A percentile compares a stretch with the other conserved stretches of the same genome.
These are phyloP conservation scores for Cephus sareptanus DNA, from an alignment of 2,888 invertebrate genomes.

Conservation along the genomic window DNA sequence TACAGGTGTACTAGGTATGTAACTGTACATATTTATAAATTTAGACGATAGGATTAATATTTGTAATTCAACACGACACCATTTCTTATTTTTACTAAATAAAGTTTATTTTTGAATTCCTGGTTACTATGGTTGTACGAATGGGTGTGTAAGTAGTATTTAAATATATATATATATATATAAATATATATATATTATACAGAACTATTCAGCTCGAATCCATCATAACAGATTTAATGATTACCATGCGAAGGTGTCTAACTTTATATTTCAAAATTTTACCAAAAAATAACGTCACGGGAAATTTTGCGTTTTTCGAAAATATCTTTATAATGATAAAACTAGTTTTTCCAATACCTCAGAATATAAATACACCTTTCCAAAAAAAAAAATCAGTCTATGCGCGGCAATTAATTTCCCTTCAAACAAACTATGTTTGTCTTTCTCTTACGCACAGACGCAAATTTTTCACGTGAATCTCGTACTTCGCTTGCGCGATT, in stretches of 20 bases:
- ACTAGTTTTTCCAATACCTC: too few relatives aligned
- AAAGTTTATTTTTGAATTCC: conserved; percentile 59
- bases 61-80: conserved; percentile 58
- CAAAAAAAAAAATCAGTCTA: not conserved
- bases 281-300: too few relatives aligned
- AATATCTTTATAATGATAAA: too few relatives aligned
- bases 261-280: too few relatives aligned
- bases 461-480: not conserved
- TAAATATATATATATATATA: conserved; percentile 28
- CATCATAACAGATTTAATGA: conserved; percentile 37
- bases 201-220: not conserved
- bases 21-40: conserved; percentile 61
- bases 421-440: not conserved
- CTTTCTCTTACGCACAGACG: not conserved
- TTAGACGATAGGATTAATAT: conserved; percentile 59
- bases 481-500: not conserved
- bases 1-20: conserved; percentile 52
- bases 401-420: not conserved
- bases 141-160: conserved; percentile 42
- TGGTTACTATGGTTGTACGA: conserved; percentile 46
- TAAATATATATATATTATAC: conserved; percentile 27
- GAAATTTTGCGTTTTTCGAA: too few relatives aligned
- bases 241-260: too few relatives aligned
- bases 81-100: conserved; percentile 62
- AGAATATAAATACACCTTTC: not conserved